Evolutionary conservation across 2,888 invertebrate species (phyloP).

Genomic region (Microplitis manilae): DNA sequence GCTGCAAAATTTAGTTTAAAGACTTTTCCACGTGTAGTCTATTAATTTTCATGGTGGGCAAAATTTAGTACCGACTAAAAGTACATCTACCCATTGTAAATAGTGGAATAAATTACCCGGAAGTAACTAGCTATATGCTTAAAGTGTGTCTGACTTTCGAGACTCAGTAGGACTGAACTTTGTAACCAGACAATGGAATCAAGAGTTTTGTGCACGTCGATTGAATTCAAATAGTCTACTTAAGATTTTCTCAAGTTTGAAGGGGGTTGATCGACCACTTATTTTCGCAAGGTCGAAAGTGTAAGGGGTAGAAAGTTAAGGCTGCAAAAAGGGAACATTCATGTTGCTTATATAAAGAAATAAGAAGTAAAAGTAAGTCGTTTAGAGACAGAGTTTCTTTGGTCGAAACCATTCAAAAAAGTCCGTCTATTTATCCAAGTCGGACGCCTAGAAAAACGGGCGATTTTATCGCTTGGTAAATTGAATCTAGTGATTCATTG

Average conservation of each 20-base stretch:
- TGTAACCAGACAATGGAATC: background rate
- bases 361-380: conserved; percentile 36
- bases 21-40: background rate
- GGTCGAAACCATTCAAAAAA: conserved; percentile 29
- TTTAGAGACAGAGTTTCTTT: conserved; percentile 38
- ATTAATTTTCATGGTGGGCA: background rate
- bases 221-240: conserved; percentile 40
- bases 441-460: conserved; percentile 59
- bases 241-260: conserved; percentile 19
- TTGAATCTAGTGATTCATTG: conserved; percentile 60
- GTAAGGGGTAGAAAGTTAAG: conserved; percentile 23
- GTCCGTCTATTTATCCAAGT: conserved; percentile 54
- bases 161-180: background rate
- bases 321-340: conserved; percentile 13
- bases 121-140: background rate
- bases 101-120: conserved; percentile 6
- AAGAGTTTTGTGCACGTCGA: conserved; percentile 28
- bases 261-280: conserved; percentile 31
- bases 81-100: background rate
- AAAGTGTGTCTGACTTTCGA: background rate
- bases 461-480: conserved; percentile 64
- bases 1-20: too few species aligned
- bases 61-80: background rate
- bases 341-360: conserved; percentile 21
- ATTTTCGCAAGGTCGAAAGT: conserved; percentile 26